Evolutionary conservation across 2,113 vertebrate genomes (phyloP).

Genomic region (Colius striatus): DNA sequence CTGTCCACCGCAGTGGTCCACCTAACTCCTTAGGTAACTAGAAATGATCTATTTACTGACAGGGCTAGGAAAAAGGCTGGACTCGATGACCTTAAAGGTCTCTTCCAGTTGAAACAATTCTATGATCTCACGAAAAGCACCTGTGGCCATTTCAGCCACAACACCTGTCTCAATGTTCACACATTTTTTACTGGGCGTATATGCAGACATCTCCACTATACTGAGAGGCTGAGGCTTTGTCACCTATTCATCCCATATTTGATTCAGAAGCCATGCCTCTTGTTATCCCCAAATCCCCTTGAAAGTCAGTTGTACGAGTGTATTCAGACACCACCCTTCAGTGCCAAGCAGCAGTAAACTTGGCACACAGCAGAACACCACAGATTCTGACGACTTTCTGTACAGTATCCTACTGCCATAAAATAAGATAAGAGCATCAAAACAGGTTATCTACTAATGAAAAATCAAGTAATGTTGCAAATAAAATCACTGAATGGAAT

Average conservation of each 20-base stretch:
- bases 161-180: neutral
- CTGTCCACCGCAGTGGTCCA: rapidly evolving
- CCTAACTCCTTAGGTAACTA: neutral
- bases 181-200: rapidly evolving
- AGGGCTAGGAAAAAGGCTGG: too few species aligned
- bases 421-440: neutral
- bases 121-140: neutral
- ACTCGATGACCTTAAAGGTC: too few species aligned
- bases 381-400: neutral
- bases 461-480: neutral
- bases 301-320: rapidly evolving
- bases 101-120: too few species aligned
- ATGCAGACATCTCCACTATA: neutral
- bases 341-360: neutral
- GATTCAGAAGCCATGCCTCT: neutral
- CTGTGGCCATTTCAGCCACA: neutral
- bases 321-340: rapidly evolving
- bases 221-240: neutral
- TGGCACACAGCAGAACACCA: neutral
- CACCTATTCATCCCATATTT: neutral
- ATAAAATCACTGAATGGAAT: neutral
- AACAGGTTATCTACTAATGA: neutral
- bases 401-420: neutral
- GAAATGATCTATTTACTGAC: neutral
- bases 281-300: neutral